A percentile compares a stretch with the other conserved stretches of the same genome.
Evolutionary conservation across 2,888 invertebrate species (phyloP).

Genomic region (Trissonchulus sp.): DNA sequence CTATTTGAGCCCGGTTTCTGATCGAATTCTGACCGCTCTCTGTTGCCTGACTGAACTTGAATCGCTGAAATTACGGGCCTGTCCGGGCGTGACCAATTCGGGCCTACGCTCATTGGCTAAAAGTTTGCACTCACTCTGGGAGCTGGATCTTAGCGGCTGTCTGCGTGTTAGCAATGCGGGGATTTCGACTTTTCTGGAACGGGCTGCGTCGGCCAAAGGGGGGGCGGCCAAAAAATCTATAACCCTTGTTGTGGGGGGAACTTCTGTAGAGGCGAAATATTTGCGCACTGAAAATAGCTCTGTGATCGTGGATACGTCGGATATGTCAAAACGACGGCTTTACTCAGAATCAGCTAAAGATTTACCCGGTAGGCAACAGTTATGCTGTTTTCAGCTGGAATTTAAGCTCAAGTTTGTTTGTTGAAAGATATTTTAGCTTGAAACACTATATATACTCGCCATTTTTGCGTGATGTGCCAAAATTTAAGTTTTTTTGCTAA

Average conservation of each 20-base stretch:
- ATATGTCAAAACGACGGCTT: slow-evolving; percentile 22
- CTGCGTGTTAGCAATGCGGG: slow-evolving; percentile 20
- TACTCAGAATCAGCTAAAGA: slow-evolving; percentile 11
- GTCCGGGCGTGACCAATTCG: not conserved
- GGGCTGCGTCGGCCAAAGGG: not conserved
- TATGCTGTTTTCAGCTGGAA: no score
- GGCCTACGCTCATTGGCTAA: slow-evolving; percentile 4
- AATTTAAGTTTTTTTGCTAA: no score
- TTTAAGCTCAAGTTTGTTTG: no score
- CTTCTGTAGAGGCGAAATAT: not conserved
- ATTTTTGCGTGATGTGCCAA: no score
- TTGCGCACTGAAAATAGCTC: not conserved
- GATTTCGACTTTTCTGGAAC: not conserved
- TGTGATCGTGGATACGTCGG: slow-evolving; percentile 10
- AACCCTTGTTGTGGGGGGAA: not conserved
- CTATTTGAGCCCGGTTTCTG: not conserved
- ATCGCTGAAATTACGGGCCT: slow-evolving; percentile 18
- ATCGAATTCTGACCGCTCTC: not conserved
- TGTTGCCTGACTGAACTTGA: not conserved
- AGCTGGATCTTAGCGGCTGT: slow-evolving; percentile 30
- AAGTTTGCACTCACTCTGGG: not conserved
- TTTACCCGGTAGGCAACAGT: no score
- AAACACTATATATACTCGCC: no score
- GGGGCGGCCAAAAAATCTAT: not conserved
- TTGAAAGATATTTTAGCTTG: no score